phyloP scores from a whole-genome alignment of 2,113 vertebrate species.

The Tor tambroides region DNA sequence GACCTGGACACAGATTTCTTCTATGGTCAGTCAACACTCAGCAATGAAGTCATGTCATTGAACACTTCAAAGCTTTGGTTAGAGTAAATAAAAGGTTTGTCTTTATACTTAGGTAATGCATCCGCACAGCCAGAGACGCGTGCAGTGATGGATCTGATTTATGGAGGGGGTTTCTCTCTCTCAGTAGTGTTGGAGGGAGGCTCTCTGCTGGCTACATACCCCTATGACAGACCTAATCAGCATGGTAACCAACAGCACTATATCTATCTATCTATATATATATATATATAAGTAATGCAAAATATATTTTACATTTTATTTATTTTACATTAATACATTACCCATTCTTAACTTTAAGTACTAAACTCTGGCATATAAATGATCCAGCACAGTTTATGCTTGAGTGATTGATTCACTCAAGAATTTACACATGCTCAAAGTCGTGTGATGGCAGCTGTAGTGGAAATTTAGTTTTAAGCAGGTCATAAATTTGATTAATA shows the following conservation, averaged over 20 bases:
- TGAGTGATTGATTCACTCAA: not conserved
- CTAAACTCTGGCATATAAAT: not conserved
- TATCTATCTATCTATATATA: not conserved
- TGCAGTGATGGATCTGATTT: slow-evolving; percentile 89
- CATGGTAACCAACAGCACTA: slow-evolving; percentile 74
- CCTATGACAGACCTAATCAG: slow-evolving; percentile 89
- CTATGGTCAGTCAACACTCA: slow-evolving; percentile 74
- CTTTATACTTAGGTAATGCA: slow-evolving; percentile 80
- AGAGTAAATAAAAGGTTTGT: not conserved
- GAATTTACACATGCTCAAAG: no score
- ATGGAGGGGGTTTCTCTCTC: slow-evolving; percentile 85
- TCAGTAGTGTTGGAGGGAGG: slow-evolving; percentile 93
- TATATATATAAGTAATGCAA: no score
- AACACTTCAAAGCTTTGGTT: not conserved
- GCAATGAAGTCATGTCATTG: not conserved
- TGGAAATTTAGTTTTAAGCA: not conserved
- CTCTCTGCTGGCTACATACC: slow-evolving; percentile 89
- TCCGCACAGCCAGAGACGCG: slow-evolving; percentile 89
- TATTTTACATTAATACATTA: no score
- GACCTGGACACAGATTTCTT: slow-evolving; percentile 93
- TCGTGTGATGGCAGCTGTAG: not conserved
- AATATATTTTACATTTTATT: no score
- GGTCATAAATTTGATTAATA: not conserved
- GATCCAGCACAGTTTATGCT: not conserved
- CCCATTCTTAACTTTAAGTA: not conserved